Evolutionary conservation across 2,888 invertebrate genomes (phyloP).

Genomic region (Conops quadrifasciatus): DNA sequence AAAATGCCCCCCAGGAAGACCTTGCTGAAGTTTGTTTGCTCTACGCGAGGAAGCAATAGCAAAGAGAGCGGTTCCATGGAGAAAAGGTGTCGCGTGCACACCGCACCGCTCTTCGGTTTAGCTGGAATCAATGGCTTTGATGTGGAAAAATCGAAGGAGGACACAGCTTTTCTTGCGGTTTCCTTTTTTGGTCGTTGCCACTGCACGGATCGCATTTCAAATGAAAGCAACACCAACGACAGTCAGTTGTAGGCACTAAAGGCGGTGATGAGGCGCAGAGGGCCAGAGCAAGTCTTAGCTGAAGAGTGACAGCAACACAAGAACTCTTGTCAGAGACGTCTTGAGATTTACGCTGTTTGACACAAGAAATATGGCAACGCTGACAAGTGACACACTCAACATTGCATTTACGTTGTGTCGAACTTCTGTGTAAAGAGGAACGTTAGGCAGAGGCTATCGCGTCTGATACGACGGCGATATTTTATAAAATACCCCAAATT

Average conservation of each 20-base stretch:
- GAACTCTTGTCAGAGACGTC: conserved; percentile 12
- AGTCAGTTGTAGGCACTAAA: conserved; percentile 52
- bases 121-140: conserved; percentile 21
- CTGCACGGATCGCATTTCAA: conserved; percentile 43
- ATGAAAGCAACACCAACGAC: conserved; percentile 33
- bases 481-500: conserved; percentile 25
- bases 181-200: conserved; percentile 49
- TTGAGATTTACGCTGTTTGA: conserved; percentile 41
- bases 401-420: no score
- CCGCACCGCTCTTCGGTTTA: not conserved
- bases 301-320: conserved; percentile 5
- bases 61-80: not conserved
- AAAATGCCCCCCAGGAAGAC: conserved; percentile 45
- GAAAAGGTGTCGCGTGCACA: not conserved
- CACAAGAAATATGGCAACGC: conserved; percentile 50
- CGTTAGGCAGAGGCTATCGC: not conserved
- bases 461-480: not conserved
- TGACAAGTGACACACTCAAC: conserved; percentile 58
- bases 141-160: conserved; percentile 32
- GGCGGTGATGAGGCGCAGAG: not conserved
- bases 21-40: conserved; percentile 48
- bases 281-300: not conserved
- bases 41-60: not conserved
- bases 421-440: not conserved
- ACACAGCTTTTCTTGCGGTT: conserved; percentile 28